Conservation (phyloP, 1,140 invertebrate species). For the Drosophila ananassae region DNA sequence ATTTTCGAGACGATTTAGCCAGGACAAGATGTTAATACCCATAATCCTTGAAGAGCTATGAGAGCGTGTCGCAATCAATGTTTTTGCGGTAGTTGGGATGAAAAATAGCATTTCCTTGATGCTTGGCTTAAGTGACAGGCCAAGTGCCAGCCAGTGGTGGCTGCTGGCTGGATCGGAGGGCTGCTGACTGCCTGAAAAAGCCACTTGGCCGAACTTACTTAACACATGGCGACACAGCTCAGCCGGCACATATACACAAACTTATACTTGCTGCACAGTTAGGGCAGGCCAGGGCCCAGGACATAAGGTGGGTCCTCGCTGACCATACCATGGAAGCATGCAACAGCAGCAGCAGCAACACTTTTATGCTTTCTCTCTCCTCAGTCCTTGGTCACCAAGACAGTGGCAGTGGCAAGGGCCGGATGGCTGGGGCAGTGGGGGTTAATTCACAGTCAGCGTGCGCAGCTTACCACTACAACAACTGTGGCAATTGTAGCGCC, state of each 20-base stretch:
- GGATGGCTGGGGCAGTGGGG: slow-evolving; percentile 13
- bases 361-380: slow-evolving; percentile 20
- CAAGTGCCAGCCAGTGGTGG: slow-evolving; percentile 28
- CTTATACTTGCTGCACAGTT: neutral
- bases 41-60: neutral
- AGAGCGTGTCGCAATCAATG: slow-evolving; percentile 34
- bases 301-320: slow-evolving; percentile 24
- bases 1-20: slow-evolving; percentile 5
- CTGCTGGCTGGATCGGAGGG: neutral
- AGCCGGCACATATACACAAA: slow-evolving; percentile 4
- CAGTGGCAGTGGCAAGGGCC: no score
- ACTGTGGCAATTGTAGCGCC: slow-evolving; percentile 49
- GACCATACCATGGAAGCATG: slow-evolving; percentile 19
- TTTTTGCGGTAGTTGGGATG: slow-evolving; percentile 27
- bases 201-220: slow-evolving; percentile 63
- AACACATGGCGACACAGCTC: slow-evolving; percentile 42
- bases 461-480: slow-evolving; percentile 44
- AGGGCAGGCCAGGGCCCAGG: neutral
- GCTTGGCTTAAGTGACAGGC: slow-evolving; percentile 59
- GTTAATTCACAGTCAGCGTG: slow-evolving; percentile 68
- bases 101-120: slow-evolving; percentile 46
- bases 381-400: slow-evolving; percentile 30
- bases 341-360: slow-evolving; percentile 31
- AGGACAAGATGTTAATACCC: slow-evolving; percentile 15
- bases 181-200: slow-evolving; percentile 39